Evolutionary conservation across 1,140 invertebrate genomes (phyloP), one percentile per base, ranked within the genome.

Genomic region (Eurosta solidaginis): DNA sequence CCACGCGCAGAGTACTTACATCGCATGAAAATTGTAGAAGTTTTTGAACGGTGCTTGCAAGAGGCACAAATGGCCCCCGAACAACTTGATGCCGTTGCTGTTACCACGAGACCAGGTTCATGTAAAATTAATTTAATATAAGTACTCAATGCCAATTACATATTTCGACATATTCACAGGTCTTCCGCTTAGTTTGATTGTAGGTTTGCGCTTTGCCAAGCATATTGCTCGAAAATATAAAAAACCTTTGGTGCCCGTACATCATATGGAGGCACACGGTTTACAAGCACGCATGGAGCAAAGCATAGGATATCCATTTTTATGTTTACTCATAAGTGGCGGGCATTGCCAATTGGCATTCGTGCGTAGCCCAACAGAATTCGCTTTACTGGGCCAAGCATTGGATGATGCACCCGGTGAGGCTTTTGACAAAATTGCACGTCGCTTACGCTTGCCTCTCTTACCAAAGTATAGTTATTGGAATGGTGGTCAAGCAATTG

Each of bases 181-280:
- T 49, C 87, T 99, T 78, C 86, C 92, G 0, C 81, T 95, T 7
- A 97, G 95, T 76, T 88, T 99, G 74, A 54, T 89, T 75, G 92
- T 98, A 78, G 97, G 97, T 47, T 88, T 94, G 42, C 91, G 93
- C 76, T 96, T 97, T 92, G 96, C 94, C 1, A 95, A 95, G 84
- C 90, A 94, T 84, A 84, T 99, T 29, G 92, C 92, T 29, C 89
- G 90, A 80, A 88, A 89, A 75, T 90, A 91, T 81, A 90, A 92
- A 0, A 96, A 96, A 88, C 96, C 96, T 5, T 89, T 99, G 80
- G 96, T 99, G 85, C 96, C 97, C 0, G 95, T 99, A 82, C 97
- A 99, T 90, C 98, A 99, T 82, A 99, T 99, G 97, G 93, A 99
- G 91, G 97, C 97, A 9, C 98, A 99, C 91, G 97, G 97, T n/a